Evolutionary conservation across 2,113 vertebrate species (phyloP).

Genomic region (Atlantisia rogersi): DNA sequence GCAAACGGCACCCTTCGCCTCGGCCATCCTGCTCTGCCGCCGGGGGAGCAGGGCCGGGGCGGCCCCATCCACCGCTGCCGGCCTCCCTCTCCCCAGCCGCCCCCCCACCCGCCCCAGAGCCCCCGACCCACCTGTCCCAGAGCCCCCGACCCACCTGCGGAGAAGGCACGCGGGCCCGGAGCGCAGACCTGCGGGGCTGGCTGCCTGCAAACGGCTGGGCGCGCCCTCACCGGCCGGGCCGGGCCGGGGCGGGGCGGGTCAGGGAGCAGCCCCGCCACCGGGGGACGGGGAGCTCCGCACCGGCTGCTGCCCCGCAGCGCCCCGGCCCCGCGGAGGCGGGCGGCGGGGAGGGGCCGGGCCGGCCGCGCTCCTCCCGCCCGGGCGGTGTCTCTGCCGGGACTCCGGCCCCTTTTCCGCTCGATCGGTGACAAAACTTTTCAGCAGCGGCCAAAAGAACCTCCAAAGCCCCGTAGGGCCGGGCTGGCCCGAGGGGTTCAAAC

Average conservation of each 20-base stretch:
- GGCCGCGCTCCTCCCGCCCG: neutral
- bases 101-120: too few relatives aligned
- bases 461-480: too few relatives aligned
- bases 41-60: neutral
- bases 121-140: neutral
- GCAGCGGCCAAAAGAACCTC: neutral
- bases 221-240: neutral
- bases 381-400: neutral
- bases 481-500: too few relatives aligned
- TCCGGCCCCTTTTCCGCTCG: neutral
- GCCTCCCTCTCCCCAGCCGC: neutral
- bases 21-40: neutral
- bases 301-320: neutral
- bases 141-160: constrained; percentile 6
- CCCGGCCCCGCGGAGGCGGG: neutral
- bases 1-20: neutral
- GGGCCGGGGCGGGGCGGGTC: neutral
- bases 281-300: neutral
- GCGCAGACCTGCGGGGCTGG: neutral
- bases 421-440: neutral
- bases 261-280: neutral
- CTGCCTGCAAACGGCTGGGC: neutral
- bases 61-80: neutral
- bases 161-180: neutral
- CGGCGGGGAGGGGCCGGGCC: neutral